Base-by-base conservation (phyloP, 2,888 invertebrate species). In the Agonopterix alstromeriana region DNA sequence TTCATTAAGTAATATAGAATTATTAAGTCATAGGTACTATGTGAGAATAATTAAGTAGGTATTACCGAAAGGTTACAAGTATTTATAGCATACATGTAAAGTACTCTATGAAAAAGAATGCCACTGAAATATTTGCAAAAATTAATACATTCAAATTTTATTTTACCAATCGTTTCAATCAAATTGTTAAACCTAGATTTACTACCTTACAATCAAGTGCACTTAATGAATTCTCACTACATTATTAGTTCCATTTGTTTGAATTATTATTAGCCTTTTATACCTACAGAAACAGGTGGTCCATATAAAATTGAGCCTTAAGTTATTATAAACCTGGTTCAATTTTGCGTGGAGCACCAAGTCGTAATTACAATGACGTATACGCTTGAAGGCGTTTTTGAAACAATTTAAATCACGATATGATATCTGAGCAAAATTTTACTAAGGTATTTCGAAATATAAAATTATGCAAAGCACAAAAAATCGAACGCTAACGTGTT, bases 151-250 rank as follows among this genome's bases (percentile, higher is more conserved):
- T 63, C 63, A 69, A 74, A 68, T 61, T 63, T 65, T 65, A 66
- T 53, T 54, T 61, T 63, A 48, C 27, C 10, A 45, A 68, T 63
- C 55, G 56, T 57, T 64, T 63, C 61, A 60, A 66, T 67, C 60
- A 65, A 61, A 67, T 62, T 59, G 48, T 63, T 65, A 51, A 63
- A 60, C 58, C 68, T 73, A 67, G 52, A 62, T 64, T 55, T 49
- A 58, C 71, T 77, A 75, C 66, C 67, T 75, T 74, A 76, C 63
- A 70, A 66, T 74, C 80, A 86, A 86, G 86, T 86, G 86, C 86
- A 86, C 86, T 85, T 86, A 72, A 79, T 77, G 73, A 79, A 57
- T 75, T 81, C 82, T 81, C 80, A 83, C 83, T 83, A 81, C 77
- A 50, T 60, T 58, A 52, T 64, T 72, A 73, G 63, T 77, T 80